Conservation (phyloP, 2,888 invertebrate species). For the Aleiodes alternator region DNA sequence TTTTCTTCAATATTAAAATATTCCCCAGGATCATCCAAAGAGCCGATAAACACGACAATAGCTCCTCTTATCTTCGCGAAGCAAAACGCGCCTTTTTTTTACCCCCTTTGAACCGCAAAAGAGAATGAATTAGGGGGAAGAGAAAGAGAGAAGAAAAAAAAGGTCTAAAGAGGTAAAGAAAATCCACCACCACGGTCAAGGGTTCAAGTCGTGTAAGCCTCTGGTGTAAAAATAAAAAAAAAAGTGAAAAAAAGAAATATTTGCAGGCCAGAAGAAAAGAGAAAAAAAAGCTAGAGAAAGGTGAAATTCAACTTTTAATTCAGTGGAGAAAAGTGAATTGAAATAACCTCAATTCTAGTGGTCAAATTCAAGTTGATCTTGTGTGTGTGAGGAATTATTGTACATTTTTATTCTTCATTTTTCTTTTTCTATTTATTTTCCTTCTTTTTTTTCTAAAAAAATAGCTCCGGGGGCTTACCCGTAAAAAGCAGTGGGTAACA, state of each 20-base stretch:
- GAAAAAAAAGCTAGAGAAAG: background rate
- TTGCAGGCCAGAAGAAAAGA: constrained; percentile 7
- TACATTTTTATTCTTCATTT: too few relatives aligned
- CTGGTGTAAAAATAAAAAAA: constrained; percentile 16
- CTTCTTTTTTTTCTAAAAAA: too few relatives aligned
- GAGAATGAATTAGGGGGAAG: constrained; percentile 8
- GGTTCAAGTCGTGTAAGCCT: constrained; percentile 13
- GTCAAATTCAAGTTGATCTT: too few relatives aligned
- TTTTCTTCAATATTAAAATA: too few relatives aligned
- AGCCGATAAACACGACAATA: too few relatives aligned
- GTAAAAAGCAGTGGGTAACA: too few relatives aligned
- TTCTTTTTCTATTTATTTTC: too few relatives aligned
- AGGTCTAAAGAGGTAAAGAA: background rate
- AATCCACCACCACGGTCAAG: constrained; percentile 9
- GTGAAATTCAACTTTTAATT: background rate
- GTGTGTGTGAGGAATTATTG: too few relatives aligned
- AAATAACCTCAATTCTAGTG: background rate
- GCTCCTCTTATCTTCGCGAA: background rate
- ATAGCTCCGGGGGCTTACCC: too few relatives aligned
- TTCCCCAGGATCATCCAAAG: too few relatives aligned
- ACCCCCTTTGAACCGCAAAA: background rate
- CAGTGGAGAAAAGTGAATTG: constrained; percentile 22
- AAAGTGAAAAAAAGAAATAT: constrained; percentile 12
- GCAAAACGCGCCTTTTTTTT: background rate
- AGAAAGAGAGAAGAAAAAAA: background rate